phyloP scores from a whole-genome alignment of 2,113 vertebrate genomes.

The Tenrec ecaudatus region DNA sequence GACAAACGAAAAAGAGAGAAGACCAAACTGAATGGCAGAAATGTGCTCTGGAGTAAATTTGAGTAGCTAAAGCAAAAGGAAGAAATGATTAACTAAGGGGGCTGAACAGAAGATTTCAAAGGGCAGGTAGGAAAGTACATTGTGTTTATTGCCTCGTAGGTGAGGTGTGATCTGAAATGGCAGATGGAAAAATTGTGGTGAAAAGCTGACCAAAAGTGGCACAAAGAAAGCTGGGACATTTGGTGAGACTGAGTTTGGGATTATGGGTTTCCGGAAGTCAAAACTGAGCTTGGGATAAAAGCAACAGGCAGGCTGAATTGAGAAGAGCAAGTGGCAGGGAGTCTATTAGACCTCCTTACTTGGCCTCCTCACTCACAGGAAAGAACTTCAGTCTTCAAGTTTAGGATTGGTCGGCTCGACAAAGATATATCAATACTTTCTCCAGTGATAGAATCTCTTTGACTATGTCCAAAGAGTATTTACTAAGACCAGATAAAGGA shows the following conservation, averaged over 20 bases:
- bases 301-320: background rate
- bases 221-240: background rate
- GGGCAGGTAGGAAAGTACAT: no score
- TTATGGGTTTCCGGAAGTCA: background rate
- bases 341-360: background rate
- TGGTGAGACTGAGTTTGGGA: background rate
- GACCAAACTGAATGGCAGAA: no score
- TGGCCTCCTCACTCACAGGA: background rate
- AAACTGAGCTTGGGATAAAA: background rate
- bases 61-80: no score
- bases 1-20: background rate
- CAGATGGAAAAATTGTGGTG: background rate
- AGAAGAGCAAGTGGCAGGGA: background rate
- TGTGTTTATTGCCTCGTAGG: no score
- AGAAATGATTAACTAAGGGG: no score
- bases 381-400: background rate
- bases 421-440: no score
- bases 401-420: no score
- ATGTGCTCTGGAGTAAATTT: no score
- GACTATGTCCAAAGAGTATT: no score
- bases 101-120: no score
- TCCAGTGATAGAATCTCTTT: no score
- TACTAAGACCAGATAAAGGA: no score
- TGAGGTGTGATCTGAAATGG: background rate
- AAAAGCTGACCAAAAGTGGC: background rate